A percentile compares a stretch with the other conserved stretches of the same genome.
These are phyloP conservation scores for Neoascia interrupta DNA, from an alignment of 2,888 invertebrate genomes.

Conservation along the genomic window DNA sequence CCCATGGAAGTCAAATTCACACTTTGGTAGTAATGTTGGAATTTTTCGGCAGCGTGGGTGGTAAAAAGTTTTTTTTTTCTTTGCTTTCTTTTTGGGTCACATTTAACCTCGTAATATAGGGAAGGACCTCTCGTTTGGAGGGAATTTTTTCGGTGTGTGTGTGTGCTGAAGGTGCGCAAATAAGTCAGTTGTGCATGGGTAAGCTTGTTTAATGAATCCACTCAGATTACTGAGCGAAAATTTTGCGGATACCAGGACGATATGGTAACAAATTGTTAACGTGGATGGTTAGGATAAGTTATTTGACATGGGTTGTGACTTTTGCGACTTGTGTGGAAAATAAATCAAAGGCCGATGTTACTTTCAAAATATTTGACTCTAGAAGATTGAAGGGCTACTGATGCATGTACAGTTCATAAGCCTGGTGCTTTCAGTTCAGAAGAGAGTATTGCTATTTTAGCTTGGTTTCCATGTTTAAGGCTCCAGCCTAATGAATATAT, in stretches of 20 bases:
- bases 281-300: not conserved
- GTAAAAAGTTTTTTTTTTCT: not conserved
- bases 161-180: slow-evolving; percentile 2
- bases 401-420: too few relatives aligned
- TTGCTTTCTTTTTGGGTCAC: not conserved
- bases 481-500: too few relatives aligned
- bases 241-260: not conserved
- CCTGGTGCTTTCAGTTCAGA: too few relatives aligned
- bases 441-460: too few relatives aligned
- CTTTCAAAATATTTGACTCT: too few relatives aligned
- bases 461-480: too few relatives aligned
- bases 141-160: too few relatives aligned
- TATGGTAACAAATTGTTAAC: not conserved
- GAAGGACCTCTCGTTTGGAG: not conserved
- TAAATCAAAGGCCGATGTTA: too few relatives aligned
- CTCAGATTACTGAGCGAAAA: not conserved
- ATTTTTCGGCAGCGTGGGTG: slow-evolving; percentile 1
- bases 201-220: slow-evolving; percentile 37
- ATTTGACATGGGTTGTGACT: not conserved
- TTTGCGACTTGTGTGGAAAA: not conserved
- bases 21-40: slow-evolving; percentile 26
- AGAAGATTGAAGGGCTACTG: too few relatives aligned
- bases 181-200: slow-evolving; percentile 11
- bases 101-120: slow-evolving; percentile 11
- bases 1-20: slow-evolving; percentile 43